These are phyloP conservation scores for Belonocnema kinseyi DNA, from an alignment of 1,140 invertebrate species.

Conservation along the genomic window DNA sequence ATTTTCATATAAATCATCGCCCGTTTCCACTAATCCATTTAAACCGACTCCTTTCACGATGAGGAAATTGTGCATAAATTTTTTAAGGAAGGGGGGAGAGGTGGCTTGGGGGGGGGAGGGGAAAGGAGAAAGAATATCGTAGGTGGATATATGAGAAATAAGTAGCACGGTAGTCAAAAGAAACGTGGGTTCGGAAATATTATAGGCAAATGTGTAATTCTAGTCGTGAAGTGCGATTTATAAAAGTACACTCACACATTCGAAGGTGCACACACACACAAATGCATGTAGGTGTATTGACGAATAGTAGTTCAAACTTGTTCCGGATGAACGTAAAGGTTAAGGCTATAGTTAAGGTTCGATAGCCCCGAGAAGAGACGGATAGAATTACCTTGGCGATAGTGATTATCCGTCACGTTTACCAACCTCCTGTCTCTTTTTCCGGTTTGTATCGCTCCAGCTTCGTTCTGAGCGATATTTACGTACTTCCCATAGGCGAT, in stretches of 20 bases:
- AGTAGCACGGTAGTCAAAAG: no score
- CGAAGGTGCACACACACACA: not conserved
- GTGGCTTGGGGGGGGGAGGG: no score
- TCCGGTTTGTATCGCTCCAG: constrained; percentile 9
- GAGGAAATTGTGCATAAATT: constrained; percentile 3
- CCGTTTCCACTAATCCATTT: not conserved
- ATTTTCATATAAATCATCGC: not conserved
- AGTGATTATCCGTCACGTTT: constrained; percentile 21
- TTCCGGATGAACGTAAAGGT: constrained; percentile 23
- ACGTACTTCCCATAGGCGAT: not conserved
- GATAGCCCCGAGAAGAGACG: constrained; percentile 17
- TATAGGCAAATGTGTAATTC: no score
- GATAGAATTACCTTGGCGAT: constrained; percentile 23
- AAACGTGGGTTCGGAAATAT: no score
- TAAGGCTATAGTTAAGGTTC: constrained; percentile 4
- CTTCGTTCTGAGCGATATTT: not conserved
- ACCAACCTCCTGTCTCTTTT: constrained; percentile 16
- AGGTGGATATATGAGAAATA: not conserved
- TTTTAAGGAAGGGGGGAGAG: no score
- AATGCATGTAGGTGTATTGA: not conserved
- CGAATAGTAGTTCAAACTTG: constrained; percentile 19
- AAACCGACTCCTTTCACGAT: not conserved
- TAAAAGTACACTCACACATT: not conserved
- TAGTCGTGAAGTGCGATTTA: not conserved
- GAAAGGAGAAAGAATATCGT: not conserved